Evolutionary conservation across 2,888 invertebrate species (phyloP).

Genomic region (Cheilosia variabilis): DNA sequence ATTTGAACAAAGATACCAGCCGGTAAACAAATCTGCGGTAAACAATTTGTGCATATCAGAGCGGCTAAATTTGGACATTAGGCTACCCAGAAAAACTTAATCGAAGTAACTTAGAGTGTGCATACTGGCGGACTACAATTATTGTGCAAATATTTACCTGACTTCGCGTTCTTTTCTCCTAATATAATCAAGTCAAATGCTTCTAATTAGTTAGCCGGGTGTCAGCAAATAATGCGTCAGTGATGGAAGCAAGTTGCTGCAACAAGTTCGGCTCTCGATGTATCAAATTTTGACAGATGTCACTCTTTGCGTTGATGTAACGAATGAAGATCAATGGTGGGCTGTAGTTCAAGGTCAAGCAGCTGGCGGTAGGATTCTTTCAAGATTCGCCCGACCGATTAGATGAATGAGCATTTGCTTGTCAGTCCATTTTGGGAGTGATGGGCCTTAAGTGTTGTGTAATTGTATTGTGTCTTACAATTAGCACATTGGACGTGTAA

Average conservation of each 20-base stretch:
- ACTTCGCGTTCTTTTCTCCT: not conserved
- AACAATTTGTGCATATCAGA: not conserved
- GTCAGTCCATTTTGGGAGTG: not conserved
- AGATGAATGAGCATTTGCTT: not conserved
- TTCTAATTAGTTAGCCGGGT: conserved; percentile 9
- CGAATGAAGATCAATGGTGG: conserved; percentile 3
- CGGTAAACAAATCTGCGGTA: not conserved
- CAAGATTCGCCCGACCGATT: conserved; percentile 23
- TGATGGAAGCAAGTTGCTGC: no score
- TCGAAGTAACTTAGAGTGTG: conserved; percentile 23
- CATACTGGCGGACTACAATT: conserved; percentile 7
- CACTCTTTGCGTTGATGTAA: conserved; percentile 13
- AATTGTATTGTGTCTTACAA: conserved; percentile 36
- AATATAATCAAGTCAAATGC: conserved; percentile 12
- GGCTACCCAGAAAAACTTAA: not conserved
- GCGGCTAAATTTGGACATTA: not conserved
- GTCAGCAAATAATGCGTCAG: conserved; percentile 20
- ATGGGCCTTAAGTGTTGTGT: conserved; percentile 14
- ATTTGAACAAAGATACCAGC: conserved; percentile 1
- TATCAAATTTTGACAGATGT: conserved; percentile 9
- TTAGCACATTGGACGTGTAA: conserved; percentile 24
- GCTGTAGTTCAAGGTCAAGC: conserved; percentile 11
- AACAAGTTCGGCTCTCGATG: no score
- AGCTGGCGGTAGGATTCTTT: conserved; percentile 42
- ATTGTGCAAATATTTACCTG: conserved; percentile 11